Base-by-base conservation (phyloP, 2,797 vertebrate species). In the Lacerta viridis region DNA sequence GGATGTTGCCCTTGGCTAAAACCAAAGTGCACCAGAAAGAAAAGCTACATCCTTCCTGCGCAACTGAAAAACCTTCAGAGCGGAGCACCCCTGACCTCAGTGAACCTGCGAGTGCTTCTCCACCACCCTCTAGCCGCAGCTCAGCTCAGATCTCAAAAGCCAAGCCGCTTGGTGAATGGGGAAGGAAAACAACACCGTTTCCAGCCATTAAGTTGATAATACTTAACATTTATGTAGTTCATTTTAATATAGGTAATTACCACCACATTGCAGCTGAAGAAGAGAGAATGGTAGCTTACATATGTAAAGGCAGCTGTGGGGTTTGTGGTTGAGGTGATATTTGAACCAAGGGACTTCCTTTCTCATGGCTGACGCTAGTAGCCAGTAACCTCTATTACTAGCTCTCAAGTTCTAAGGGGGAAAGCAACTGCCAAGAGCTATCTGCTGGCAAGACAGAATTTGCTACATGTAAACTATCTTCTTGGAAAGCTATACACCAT, bases 61-160 rank as follows among this genome's bases (percentile, higher is more conserved):
- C 80, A 92, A 39, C 81, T 0, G 29, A 84, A 93, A 55, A 94
- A 46, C 84, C 88, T 76, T 87, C 91, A 91, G 84, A 86, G 13
- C 3, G 0, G 0, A 0, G 74, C 46, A 23, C 72, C 59, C 0
- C 0, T 87, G 90, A 92, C 91, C 86, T 93, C 85, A 84, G 2
- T 18, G 64, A 33, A 5, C 46, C 90, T 64, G 7, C 0, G 0
- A 71, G 36, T 33, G 41, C 0, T 0, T 86, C 17, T 8, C 13
- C 17, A 33, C 7, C 0, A 82, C 86, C 5, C 7, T 23, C 55
- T 66, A 7, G 36, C 55, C 7, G 36, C 29, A 46, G 23, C 3
- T 84, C 4, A 0, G 6, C 41, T 88, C 76, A 0, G 3, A n/a
- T 86, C 69, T 87, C 11, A 11, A 55, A 64, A 71, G 46, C 29